A percentile compares a stretch with the other conserved stretches of the same genome.
Conservation (phyloP, 1,140 invertebrate genomes). For the Bombus pascuorum region DNA sequence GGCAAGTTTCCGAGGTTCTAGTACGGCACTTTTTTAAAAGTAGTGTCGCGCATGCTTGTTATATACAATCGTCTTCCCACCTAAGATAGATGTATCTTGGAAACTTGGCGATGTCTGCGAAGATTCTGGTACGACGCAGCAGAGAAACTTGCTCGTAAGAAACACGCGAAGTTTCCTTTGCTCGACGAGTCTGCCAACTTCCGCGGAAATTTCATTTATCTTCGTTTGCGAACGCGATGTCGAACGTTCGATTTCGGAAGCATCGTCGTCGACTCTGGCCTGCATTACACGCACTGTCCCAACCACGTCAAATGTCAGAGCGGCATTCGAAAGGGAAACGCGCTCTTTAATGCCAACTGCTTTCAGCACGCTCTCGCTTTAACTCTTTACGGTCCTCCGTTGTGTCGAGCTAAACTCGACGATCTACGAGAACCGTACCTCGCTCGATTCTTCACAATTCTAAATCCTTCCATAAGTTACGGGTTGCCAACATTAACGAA, state of each 20-base stretch:
- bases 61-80: not conserved
- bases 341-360: conserved; percentile 46
- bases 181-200: not conserved
- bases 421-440: not conserved
- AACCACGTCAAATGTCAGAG: conserved; percentile 69
- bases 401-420: not conserved
- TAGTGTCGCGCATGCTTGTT: conserved; percentile 1
- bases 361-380: conserved; percentile 18
- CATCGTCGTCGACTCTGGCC: not conserved
- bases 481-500: too few relatives aligned
- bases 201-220: conserved; percentile 39
- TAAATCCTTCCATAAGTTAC: not conserved
- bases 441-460: not conserved
- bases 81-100: conserved; percentile 25
- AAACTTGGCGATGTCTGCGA: conserved; percentile 5
- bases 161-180: not conserved
- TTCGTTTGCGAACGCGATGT: not conserved
- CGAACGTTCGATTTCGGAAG: not conserved
- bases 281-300: conserved; percentile 23
- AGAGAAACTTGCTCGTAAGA: conserved; percentile 9
- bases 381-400: not conserved
- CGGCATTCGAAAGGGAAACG: conserved; percentile 70
- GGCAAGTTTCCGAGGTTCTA: not conserved
- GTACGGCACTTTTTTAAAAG: not conserved
- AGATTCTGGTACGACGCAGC: not conserved